Conservation (phyloP, 2,888 invertebrate species). For the Drosophila greeni region DNA sequence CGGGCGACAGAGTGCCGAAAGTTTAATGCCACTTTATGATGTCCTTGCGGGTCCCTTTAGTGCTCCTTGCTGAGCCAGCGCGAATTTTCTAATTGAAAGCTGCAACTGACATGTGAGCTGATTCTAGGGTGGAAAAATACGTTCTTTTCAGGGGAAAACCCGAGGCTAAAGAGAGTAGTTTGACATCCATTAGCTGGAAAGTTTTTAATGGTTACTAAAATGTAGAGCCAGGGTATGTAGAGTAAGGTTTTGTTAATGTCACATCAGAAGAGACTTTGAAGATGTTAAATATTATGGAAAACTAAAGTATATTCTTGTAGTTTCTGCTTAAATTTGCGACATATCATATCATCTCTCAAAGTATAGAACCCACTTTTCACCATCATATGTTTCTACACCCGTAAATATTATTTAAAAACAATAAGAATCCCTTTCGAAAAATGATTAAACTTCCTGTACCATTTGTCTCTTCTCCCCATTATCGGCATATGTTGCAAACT, state of each 20-base stretch:
- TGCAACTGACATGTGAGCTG: slow-evolving; percentile 40
- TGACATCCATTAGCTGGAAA: slow-evolving; percentile 20
- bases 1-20: slow-evolving; percentile 10
- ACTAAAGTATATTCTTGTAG: background rate
- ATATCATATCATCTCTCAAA: no score
- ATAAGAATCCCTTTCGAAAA: background rate
- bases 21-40: slow-evolving; percentile 29
- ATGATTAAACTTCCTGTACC: slow-evolving; percentile 24
- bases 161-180: slow-evolving; percentile 17
- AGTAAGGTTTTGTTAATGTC: background rate
- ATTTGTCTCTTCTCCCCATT: slow-evolving; percentile 47
- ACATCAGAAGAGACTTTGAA: background rate
- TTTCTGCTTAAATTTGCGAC: background rate
- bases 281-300: no score
- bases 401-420: background rate
- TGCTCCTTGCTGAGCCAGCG: slow-evolving; percentile 62
- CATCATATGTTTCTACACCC: background rate
- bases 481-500: slow-evolving; percentile 37
- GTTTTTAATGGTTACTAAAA: slow-evolving; percentile 19
- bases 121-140: slow-evolving; percentile 4
- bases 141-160: background rate
- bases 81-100: slow-evolving; percentile 66
- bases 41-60: slow-evolving; percentile 60
- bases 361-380: no score
- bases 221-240: no score